Evolutionary conservation across 2,797 vertebrate species (phyloP), one percentile per base, ranked within the genome.

Genomic region (Geotria australis): DNA sequence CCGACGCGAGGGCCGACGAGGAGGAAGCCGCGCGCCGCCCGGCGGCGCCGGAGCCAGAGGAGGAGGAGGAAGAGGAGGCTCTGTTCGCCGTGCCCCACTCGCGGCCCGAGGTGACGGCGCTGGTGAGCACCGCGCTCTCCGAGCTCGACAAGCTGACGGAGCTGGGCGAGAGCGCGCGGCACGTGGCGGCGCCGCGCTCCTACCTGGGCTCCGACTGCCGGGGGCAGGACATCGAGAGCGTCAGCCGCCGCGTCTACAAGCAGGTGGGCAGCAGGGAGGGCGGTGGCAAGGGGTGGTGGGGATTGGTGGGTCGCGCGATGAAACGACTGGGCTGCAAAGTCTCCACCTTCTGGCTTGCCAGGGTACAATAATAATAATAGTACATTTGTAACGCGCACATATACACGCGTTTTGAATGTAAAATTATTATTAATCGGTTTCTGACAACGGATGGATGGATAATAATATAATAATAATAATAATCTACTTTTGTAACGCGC

Each of bases 91-190:
- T 94, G 48, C 85, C 85, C 60, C 83, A 89, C 61, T 77, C 72
- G 2, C 71, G 71, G 0, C 61, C 66, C 3, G 80, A 94, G 65
- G 81, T 95, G 48, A 78, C 91, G 65, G 73, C 71, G 61, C 74
- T 99, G 72, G 82, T 89, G 46, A 68, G 74, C 2, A 62, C 71
- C 61, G 84, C 84, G 57, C 71, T 76, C 53, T 73, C 74, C 67
- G 77, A 88, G 15, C 80, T 99, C 63, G 95, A 88, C 86, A 79
- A 75, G 13, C 73, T 71, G 62, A 89, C 71, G 59, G 71, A 73
- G 58, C 65, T 84, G 63, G 77, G 75, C 57, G 70, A 57, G 0
- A 73, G 77, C 65, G 62, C 73, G 48, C 65, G 67, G 10, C 72
- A 69, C 62, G 59, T 75, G 70, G 62, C 64, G 65, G 56, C 76